Conservation (phyloP, 2,113 vertebrate genomes). For the Lycaon pictus region DNA sequence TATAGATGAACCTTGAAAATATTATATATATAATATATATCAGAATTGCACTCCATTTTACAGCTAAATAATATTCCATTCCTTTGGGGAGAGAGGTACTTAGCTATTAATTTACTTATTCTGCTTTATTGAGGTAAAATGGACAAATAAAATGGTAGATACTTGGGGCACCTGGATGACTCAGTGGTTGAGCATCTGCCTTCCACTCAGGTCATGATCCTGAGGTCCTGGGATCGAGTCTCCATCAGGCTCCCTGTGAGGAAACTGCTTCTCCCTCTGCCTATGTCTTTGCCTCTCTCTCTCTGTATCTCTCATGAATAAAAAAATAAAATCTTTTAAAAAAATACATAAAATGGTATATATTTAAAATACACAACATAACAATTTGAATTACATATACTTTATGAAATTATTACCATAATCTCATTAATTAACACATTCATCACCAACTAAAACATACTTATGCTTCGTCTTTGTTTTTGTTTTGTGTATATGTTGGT, state of each 20-base stretch:
- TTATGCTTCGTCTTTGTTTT: background rate
- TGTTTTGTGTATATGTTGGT: background rate
- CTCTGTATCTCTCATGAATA: too few relatives aligned
- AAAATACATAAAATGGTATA: background rate
- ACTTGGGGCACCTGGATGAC: too few relatives aligned
- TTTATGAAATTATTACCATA: background rate
- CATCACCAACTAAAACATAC: background rate
- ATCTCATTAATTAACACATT: background rate
- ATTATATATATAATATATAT: background rate
- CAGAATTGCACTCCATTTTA: background rate
- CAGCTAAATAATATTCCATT: background rate
- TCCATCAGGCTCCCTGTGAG: too few relatives aligned
- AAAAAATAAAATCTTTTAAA: too few relatives aligned
- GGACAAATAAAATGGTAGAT: background rate
- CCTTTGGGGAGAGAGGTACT: background rate
- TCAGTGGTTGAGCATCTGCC: too few relatives aligned
- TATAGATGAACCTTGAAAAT: too few relatives aligned
- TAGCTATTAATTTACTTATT: background rate
- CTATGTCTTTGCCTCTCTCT: too few relatives aligned
- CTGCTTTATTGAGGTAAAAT: background rate
- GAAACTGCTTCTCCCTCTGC: too few relatives aligned
- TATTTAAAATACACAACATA: background rate
- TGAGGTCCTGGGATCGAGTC: too few relatives aligned
- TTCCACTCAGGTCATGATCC: too few relatives aligned
- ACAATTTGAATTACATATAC: background rate